Evolutionary conservation across 2,113 vertebrate genomes (phyloP), one percentile per base, ranked within the genome.

Genomic region (Triplophysa tibetana): DNA sequence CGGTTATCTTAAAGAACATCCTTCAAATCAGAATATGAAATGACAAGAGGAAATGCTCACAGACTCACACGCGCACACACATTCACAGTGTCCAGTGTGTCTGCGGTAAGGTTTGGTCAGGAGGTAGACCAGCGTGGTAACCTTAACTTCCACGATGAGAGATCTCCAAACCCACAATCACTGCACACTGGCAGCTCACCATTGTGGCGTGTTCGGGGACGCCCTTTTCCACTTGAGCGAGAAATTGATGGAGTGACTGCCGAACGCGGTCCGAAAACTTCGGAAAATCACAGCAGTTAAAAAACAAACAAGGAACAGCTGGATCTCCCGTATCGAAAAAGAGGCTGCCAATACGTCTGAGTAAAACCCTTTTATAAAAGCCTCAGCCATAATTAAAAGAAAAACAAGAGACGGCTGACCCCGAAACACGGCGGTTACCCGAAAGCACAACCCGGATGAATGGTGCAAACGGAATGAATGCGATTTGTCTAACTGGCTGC

Each of bases 111-210:
- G 70, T 75, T 80, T 54, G 81, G 86, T 73, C 70, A 83, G 82
- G 79, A 82, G 70, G 82, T 76, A 84, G 82, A 72, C 82, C 69
- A 77, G 87, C 85, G 83, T 82, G 88, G 73, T 72, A 79, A 90
- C 89, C 85, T 38, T 89, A 91, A 92, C 90, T 88, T 91, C 90
- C 88, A 84, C 12, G 68, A 38, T 81, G 82, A 85, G 75, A 88
- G 77, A 75, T 75, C 83, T 89, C 81, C 86, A 89, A 90, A 90
- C 83, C 89, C 91, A 90, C 91, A 90, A 83, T 86, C 83, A 86
- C 85, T 79, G 61, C 45, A 41, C 61, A 17, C 85, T 90, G 89
- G 87, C 89, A 83, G 56, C 45, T 0, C 66, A 87, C 86, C 88
- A 89, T 38, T 0, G 3, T 29, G 62, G 16, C 1, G 12, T 5